Percentiles rank a stretch among this genome's conserved stretches.
Evolutionary conservation across 1,140 invertebrate genomes (phyloP).

Genomic region (Diuraphis noxia): DNA sequence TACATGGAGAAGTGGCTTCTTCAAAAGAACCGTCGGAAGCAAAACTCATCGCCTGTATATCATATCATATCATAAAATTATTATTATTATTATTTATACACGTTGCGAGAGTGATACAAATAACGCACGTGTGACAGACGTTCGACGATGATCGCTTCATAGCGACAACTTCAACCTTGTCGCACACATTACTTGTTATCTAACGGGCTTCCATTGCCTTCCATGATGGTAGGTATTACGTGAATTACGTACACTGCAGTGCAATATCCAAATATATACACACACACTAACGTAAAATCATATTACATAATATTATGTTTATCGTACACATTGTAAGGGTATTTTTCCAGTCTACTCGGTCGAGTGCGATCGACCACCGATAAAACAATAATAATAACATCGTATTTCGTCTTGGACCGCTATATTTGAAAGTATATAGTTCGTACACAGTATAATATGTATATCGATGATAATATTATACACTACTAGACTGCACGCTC

Average conservation of each 20-base stretch:
- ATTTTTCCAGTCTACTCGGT: constrained; percentile 5
- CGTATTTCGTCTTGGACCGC: not conserved
- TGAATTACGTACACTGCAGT: not conserved
- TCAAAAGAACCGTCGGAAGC: not conserved
- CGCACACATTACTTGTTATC: not conserved
- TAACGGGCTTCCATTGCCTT: not conserved
- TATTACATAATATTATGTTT: not conserved
- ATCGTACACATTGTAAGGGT: not conserved
- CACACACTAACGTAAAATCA: not conserved
- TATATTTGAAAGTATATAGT: not conserved
- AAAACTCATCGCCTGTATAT: not conserved
- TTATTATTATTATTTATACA: not conserved
- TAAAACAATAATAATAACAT: not conserved
- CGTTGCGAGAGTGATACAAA: not conserved
- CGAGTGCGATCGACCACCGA: not conserved
- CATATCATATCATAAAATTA: not conserved
- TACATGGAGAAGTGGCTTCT: not conserved
- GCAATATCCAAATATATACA: not conserved
- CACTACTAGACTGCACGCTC: not conserved
- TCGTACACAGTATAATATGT: not conserved
- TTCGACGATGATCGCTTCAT: not conserved
- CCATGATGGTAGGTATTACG: not conserved
- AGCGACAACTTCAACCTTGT: not conserved
- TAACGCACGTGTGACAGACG: not conserved
- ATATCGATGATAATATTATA: not conserved